Evolutionary conservation across 2,113 vertebrate genomes (phyloP), one percentile per base, ranked within the genome.

Genomic region (Paramormyrops kingsleyae): DNA sequence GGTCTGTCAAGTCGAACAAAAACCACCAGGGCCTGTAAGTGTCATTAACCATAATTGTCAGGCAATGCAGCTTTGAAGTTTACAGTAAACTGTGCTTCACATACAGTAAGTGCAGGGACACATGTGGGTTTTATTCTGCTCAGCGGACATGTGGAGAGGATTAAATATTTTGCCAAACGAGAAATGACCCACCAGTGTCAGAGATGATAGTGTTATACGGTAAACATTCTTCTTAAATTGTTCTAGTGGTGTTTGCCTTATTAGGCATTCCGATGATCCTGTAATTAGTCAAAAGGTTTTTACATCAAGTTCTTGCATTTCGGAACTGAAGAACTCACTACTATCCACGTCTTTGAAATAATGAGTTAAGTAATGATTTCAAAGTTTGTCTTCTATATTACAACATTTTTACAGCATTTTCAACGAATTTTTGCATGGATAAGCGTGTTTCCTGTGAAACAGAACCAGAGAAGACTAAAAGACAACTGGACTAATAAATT

Each of bases 21-120:
- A 95, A 93, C 91, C 91, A 89, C 91, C 95, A 91, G 94, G 94
- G 94, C 94, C 94, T 95, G 93, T 95, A 95, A 95, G 94, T 95
- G 93, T 91, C 93, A 92, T 93, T 93, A 92, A 90, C 90, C 89
- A 92, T 94, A 93, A 94, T 93, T 90, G 93, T 91, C 90, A 89
- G 92, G 89, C 92, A 92, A 94, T 92, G 91, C 50, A 90, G 90
- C 85, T 93, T 92, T 89, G 89, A 92, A 91, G 90, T 92, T 90
- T 87, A 89, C 92, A 93, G 91, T 92, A 92, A 92, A 92, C 42
- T 24, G 8, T 44, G 42, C 44, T 47, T 84, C 44, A 4, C 9
- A 7, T 47, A 84, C 83, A 84, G 39, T 46, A 84, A 46, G 44
- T 47, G 27, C 83, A 47, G 91, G 90, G 42, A 12, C 47, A 27